Base-by-base conservation (phyloP, 2,888 invertebrate species). In the Sminthurides aquaticus region DNA sequence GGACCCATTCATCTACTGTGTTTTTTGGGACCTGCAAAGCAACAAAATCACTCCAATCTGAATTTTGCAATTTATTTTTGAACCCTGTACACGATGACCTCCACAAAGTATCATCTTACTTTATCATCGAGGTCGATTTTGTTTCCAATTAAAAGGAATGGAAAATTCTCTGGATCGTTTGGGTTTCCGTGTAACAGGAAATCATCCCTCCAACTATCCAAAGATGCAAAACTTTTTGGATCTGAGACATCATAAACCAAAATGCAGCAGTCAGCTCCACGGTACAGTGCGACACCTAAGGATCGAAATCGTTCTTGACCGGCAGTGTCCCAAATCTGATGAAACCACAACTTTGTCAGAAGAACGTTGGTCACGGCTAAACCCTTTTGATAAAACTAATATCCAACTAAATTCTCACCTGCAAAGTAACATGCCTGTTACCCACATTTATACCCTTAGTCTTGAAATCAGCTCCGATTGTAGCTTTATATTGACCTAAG, bases 401-500 rank as follows among this genome's bases (percentile, higher is more conserved):
- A 18, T 15, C 11, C 11, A 15, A 48, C 18, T 11, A 48, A 11
- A 48, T 48, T 48, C 18, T 75, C 76, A 85, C 86, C 84, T 93
- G 99, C 92, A 99, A 94, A 76, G 99, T 99, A 74, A 99, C 98
- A 78, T 96, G 88, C 78, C 96, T 87, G 81, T 98, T 97, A 79
- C 99, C 98, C n/a, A 99, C 96, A 78, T 90, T 88, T 70, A 99
- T 94, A 82, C 99, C 99, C 82, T 99, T 99, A 76, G 98, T 99
- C 76, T 99, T 86, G 81, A 99, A 99, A 84, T 99, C 99, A 73
- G 99, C 99, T 58, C 73, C 73, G 29, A 73, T 73, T 3, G 73
- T 73, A 22, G 73, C 73, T 83, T 99, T 99, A 83, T 99, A 99
- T 83, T 99, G 98, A 82, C 97, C 98, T 77, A 94, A 95, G 83